Conservation (phyloP, 2,113 vertebrate species). For the Prionailurus viverrinus region DNA sequence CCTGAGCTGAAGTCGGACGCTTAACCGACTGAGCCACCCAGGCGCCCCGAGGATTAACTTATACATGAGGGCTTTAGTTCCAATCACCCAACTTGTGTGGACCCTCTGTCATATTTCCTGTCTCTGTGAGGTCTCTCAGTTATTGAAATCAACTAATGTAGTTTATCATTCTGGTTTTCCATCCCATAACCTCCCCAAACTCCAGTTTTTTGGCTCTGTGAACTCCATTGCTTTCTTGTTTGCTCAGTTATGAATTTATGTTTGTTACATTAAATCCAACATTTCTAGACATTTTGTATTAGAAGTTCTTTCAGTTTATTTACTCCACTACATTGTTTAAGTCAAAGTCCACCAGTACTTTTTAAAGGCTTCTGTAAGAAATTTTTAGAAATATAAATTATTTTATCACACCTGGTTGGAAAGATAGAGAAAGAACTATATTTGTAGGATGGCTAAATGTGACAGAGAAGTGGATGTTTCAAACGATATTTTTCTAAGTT, state of each 20-base stretch:
- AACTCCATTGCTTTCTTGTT: not conserved
- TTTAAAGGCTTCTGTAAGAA: not conserved
- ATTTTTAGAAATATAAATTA: not conserved
- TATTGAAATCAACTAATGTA: not conserved
- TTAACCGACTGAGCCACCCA: too few species aligned
- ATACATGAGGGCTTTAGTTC: not conserved
- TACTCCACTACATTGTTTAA: not conserved
- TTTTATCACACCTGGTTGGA: slow-evolving; percentile 23
- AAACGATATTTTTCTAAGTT: not conserved
- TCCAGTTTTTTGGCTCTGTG: not conserved
- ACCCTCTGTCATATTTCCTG: not conserved
- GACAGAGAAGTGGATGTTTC: not conserved
- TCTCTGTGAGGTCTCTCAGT: not conserved
- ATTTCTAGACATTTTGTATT: not conserved
- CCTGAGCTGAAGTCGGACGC: too few species aligned
- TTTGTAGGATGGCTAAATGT: not conserved
- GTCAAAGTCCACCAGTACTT: not conserved
- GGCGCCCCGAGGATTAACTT: not conserved
- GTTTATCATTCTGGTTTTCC: not conserved
- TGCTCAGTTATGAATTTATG: not conserved
- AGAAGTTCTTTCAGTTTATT: not conserved
- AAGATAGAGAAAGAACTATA: not conserved
- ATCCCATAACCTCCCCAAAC: not conserved
- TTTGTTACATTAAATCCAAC: not conserved
- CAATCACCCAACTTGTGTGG: not conserved